Base-by-base conservation (phyloP, 2,113 vertebrate species). In the Eulemur macaco region DNA sequence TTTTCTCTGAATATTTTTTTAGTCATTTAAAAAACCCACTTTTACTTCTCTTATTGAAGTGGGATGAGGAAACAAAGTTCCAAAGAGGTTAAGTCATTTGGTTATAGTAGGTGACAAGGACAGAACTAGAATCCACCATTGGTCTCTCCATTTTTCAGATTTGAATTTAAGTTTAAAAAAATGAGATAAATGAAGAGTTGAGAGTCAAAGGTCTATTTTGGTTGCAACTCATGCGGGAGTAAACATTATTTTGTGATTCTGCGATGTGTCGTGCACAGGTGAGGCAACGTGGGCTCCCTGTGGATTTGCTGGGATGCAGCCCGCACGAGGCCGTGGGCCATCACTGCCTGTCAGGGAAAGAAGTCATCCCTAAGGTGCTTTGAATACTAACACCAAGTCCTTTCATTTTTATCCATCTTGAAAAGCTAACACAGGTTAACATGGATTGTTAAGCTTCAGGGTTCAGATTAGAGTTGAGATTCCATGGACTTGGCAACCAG, bases 361-460 rank as follows among this genome's bases (percentile, higher is more conserved):
- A 92, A 52, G 42, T 74, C 39, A 64, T 68, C 68, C 63, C 50
- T 71, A 29, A 56, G 80, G 42, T 84, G 12, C 23, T 84, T 86
- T 86, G 71, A 37, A 66, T 27, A 45, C 73, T 69, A 56, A 71
- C 1, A 21, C 47, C 54, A 76, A 86, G 34, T 80, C 66, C 76
- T 94, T 91, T 85, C 17, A 93, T 90, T 91, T 94, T 77, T 81
- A 94, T 81, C 71, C 42, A 58, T 96, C 77, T 93, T 95, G 83
- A 92, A 93, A 96, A 87, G 42, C 86, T 54, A 83, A 96, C 27
- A 17, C n/a, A n/a, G 31, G 69, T 58, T 94, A 80, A 89, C 78
- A 85, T 91, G 71, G 74, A 93, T 78, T 71, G 4, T 82, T 84
- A 91, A 95, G 68, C 73, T 89, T 87, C 54, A 52, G 50, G 47